Percentiles rank a stretch among this genome's conserved stretches.
Conservation (phyloP, 2,888 invertebrate genomes). For the Meloe dianella region DNA sequence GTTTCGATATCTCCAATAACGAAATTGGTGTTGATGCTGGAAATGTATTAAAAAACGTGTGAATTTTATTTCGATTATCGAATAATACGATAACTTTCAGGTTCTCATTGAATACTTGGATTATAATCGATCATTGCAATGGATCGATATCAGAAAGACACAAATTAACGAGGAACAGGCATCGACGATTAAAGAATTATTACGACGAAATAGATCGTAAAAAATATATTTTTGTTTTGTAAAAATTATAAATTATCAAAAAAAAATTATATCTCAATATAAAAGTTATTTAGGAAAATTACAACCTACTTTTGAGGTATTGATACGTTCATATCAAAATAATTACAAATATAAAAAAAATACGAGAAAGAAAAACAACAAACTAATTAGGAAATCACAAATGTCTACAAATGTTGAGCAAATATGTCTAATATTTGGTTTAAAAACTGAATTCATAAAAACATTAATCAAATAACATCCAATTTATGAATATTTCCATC, state of each 20-base stretch:
- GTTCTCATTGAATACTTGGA: constrained; percentile 42
- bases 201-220: constrained; percentile 58
- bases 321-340: background rate
- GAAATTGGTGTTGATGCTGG: constrained; percentile 66
- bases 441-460: background rate
- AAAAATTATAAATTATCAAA: constrained; percentile 11
- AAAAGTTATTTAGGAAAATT: background rate
- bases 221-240: constrained; percentile 3
- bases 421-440: constrained; percentile 16
- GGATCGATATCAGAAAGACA: constrained; percentile 53
- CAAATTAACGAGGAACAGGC: constrained; percentile 62
- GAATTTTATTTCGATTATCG: too few relatives aligned
- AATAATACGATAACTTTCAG: constrained; percentile 29
- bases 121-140: constrained; percentile 46
- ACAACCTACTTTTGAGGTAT: constrained; percentile 5
- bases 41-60: constrained; percentile 34
- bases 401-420: background rate
- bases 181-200: constrained; percentile 59
- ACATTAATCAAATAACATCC: constrained; percentile 57
- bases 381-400: background rate
- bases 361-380: too few relatives aligned
- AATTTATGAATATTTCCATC: constrained; percentile 67
- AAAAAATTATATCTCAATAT: background rate
- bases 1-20: constrained; percentile 66
- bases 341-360: too few relatives aligned